Evolutionary conservation across 2,888 invertebrate genomes (phyloP).

Genomic region (Belgica antarctica): DNA sequence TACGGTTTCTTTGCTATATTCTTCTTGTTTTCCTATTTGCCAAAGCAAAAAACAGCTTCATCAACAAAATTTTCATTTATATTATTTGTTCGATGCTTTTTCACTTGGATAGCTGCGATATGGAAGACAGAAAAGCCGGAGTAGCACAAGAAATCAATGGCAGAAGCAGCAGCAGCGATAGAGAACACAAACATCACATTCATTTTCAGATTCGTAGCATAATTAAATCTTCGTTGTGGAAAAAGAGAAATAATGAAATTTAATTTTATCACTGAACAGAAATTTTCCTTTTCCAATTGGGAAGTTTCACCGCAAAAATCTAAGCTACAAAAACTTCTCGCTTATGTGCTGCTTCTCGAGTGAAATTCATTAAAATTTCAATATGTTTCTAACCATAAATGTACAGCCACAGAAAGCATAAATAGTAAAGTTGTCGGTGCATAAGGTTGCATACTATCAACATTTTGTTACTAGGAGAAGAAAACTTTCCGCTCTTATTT

Average conservation of each 20-base stretch:
- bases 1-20: neutral
- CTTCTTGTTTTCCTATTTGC: constrained; percentile 9
- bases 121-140: neutral
- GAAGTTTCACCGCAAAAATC: constrained; percentile 15
- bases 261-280: constrained; percentile 16
- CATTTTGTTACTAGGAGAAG: constrained; percentile 37
- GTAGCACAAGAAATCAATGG: constrained; percentile 24
- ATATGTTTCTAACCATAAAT: constrained; percentile 43
- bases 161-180: constrained; percentile 3
- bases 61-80: constrained; percentile 29
- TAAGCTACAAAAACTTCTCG: constrained; percentile 3
- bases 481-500: neutral
- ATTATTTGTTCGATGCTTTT: constrained; percentile 3
- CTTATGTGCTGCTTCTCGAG: neutral
- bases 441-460: constrained; percentile 26
- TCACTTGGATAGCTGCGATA: neutral
- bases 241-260: constrained; percentile 12
- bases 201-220: constrained; percentile 28
- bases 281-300: neutral
- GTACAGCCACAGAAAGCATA: constrained; percentile 35
- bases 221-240: constrained; percentile 33
- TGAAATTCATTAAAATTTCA: constrained; percentile 41
- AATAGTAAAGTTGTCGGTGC: constrained; percentile 39
- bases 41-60: constrained; percentile 20
- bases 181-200: constrained; percentile 23